Evolutionary conservation across 1,140 invertebrate species (phyloP).

Genomic region (Drosophila mojavensis): DNA sequence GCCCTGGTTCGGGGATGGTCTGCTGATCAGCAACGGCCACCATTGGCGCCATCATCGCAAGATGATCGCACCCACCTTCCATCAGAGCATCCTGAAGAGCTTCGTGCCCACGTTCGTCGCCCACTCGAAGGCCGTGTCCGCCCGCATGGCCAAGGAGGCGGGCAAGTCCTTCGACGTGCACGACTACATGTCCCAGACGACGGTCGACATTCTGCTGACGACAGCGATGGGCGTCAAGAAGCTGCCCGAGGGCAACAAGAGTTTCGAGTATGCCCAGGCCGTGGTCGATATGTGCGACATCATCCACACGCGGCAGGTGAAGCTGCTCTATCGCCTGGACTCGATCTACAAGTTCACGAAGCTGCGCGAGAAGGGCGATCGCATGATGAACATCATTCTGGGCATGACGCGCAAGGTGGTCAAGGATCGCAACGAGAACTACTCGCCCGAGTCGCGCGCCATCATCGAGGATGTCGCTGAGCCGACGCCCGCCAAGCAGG

Average conservation of each 20-base stretch:
- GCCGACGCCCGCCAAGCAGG: constrained; percentile 13
- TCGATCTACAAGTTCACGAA: constrained; percentile 86
- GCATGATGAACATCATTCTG: constrained; percentile 87
- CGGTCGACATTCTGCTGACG: constrained; percentile 94
- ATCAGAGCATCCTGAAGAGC: constrained; percentile 95
- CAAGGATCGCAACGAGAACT: constrained; percentile 85
- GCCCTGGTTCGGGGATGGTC: constrained; percentile 95
- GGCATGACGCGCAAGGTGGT: constrained; percentile 88
- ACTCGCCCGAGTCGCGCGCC: constrained; percentile 84
- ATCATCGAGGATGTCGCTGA: constrained; percentile 80
- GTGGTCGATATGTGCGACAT: constrained; percentile 91
- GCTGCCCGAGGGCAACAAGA: constrained; percentile 86
- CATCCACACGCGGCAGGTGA: constrained; percentile 88
- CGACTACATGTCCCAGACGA: constrained; percentile 92
- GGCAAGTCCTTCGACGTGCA: constrained; percentile 92
- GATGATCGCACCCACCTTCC: constrained; percentile 96
- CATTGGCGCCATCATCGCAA: constrained; percentile 95
- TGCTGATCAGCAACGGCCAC: constrained; percentile 91
- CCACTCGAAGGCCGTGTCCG: constrained; percentile 89
- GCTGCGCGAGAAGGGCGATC: constrained; percentile 86
- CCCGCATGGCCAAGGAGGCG: constrained; percentile 87
- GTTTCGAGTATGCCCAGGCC: constrained; percentile 89
- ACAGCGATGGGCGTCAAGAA: constrained; percentile 90
- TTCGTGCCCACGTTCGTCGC: constrained; percentile 95
- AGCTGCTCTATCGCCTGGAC: constrained; percentile 86